These are phyloP conservation scores for Gonocerus acuteangulatus DNA, from an alignment of 2,888 invertebrate genomes.

Conservation along the genomic window DNA sequence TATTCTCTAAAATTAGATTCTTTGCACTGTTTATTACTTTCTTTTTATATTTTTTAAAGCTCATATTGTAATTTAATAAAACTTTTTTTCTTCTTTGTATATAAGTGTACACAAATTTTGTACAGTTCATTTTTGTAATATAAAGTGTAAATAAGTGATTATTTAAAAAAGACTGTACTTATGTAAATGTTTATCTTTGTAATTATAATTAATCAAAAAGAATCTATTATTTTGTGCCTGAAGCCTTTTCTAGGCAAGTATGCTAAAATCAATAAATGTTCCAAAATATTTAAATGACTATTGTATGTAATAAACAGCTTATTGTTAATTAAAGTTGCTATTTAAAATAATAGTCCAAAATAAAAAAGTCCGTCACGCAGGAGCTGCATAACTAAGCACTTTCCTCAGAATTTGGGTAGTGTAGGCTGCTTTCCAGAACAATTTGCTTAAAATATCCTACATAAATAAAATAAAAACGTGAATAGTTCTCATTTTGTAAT, in stretches of 20 bases:
- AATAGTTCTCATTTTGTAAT: too few relatives aligned
- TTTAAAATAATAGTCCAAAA: neutral
- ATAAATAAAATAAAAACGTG: too few relatives aligned
- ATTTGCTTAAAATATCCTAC: too few relatives aligned
- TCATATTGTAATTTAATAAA: constrained; percentile 18
- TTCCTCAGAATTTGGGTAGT: too few relatives aligned
- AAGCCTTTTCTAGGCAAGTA: neutral
- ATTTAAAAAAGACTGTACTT: constrained; percentile 34
- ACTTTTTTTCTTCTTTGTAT: constrained; percentile 10
- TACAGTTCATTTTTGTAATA: constrained; percentile 23
- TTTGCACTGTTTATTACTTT: constrained; percentile 20
- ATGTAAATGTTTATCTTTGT: constrained; percentile 29
- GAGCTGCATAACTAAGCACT: too few relatives aligned
- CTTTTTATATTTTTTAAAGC: constrained; percentile 15
- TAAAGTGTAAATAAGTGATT: constrained; percentile 17
- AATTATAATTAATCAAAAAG: constrained; percentile 15
- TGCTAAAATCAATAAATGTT: neutral
- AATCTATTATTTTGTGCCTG: neutral
- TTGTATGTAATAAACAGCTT: neutral
- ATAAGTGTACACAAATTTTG: constrained; percentile 23
- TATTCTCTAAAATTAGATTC: constrained; percentile 20
- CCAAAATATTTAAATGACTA: neutral
- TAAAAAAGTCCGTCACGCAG: too few relatives aligned
- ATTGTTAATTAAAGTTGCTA: neutral
- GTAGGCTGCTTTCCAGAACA: too few relatives aligned